phyloP scores from a whole-genome alignment of 2,113 vertebrate species.

The Myxocyprinus asiaticus region DNA sequence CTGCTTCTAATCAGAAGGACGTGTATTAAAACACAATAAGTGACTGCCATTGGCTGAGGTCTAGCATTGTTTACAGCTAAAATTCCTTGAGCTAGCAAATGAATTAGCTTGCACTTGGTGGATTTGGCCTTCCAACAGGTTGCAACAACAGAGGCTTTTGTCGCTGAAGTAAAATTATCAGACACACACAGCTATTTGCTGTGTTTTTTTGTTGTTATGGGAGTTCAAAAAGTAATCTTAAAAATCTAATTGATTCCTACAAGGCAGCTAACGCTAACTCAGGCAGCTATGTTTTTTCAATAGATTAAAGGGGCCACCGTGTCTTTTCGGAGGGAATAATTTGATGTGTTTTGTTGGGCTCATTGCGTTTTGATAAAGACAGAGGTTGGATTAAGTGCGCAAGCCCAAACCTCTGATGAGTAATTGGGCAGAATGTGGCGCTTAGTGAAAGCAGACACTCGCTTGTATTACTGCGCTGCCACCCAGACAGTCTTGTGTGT shows the following conservation, averaged over 20 bases:
- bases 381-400: constrained; percentile 33
- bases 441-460: constrained; percentile 42
- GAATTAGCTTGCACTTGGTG: constrained; percentile 57
- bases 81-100: constrained; percentile 52
- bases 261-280: not conserved
- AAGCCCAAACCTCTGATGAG: constrained; percentile 40
- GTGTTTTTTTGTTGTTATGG: constrained; percentile 31
- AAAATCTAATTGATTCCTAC: constrained; percentile 20
- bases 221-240: constrained; percentile 20
- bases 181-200: constrained; percentile 36
- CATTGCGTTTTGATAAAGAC: constrained; percentile 51
- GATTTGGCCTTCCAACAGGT: constrained; percentile 63
- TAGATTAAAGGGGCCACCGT: constrained; percentile 22
- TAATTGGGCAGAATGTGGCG: constrained; percentile 46
- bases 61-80: constrained; percentile 69
- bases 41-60: constrained; percentile 53
- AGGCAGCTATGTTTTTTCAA: constrained; percentile 36
- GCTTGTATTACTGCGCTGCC: constrained; percentile 42
- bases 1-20: constrained; percentile 60
- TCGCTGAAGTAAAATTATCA: constrained; percentile 32
- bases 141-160: constrained; percentile 48
- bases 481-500: constrained; percentile 48
- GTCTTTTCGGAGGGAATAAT: constrained; percentile 41
- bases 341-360: not conserved
- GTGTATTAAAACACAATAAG: constrained; percentile 44